Conservation (phyloP, 2,113 vertebrate species). For the Entomyzon cyanotis region DNA sequence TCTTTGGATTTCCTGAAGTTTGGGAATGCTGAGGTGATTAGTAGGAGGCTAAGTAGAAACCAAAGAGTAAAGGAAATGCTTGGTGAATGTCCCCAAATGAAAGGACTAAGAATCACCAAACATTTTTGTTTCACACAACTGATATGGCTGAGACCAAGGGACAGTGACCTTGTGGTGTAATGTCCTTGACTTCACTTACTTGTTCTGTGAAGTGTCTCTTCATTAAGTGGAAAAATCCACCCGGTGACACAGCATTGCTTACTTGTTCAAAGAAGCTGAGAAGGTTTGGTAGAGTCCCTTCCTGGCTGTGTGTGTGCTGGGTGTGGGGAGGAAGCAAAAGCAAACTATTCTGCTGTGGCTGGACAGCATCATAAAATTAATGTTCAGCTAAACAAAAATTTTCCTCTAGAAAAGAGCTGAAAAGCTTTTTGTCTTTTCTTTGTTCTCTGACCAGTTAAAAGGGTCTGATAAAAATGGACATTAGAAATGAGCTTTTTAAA, state of each 20-base stretch:
- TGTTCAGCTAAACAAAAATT: not conserved
- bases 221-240: not conserved
- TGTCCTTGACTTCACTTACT: not conserved
- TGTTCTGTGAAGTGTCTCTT: not conserved
- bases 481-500: not conserved
- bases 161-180: not conserved
- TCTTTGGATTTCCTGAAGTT: not conserved
- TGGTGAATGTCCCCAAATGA: not conserved
- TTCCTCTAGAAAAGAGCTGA: not conserved
- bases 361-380: not conserved
- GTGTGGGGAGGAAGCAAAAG: not conserved
- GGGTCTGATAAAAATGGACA: not conserved
- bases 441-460: not conserved
- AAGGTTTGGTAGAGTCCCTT: not conserved
- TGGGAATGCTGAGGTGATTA: not conserved
- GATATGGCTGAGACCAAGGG: not conserved
- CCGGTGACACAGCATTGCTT: not conserved
- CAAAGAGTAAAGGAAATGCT: not conserved
- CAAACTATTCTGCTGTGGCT: not conserved
- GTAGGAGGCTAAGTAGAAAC: not conserved
- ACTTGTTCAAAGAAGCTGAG: not conserved
- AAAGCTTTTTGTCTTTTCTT: not conserved
- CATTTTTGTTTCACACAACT: accelerated
- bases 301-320: not conserved
- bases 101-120: not conserved